A percentile compares a stretch with the other conserved stretches of the same genome.
phyloP scores from a whole-genome alignment of 2,888 invertebrate genomes.

The Linyphia triangularis region DNA sequence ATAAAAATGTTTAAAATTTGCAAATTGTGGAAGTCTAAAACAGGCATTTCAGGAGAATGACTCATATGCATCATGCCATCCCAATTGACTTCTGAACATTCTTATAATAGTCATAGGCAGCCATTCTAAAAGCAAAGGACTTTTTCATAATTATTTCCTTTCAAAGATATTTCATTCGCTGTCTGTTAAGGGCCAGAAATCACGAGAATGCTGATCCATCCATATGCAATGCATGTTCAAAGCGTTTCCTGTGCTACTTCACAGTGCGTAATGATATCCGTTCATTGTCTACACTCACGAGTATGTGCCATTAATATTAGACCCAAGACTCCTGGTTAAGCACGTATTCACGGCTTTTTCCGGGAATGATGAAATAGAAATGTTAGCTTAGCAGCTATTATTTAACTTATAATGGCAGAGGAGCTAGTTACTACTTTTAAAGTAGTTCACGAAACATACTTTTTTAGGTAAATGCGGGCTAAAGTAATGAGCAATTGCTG shows the following conservation, averaged over 20 bases:
- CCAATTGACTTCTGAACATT: not conserved
- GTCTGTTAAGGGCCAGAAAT: slow-evolving; percentile 33
- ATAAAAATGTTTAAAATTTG: not conserved
- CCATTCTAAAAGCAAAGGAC: slow-evolving; percentile 3
- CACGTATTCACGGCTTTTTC: slow-evolving; percentile 63
- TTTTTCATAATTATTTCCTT: slow-evolving; percentile 68
- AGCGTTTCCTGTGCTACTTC: slow-evolving; percentile 47
- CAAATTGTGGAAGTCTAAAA: not conserved
- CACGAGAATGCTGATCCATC: slow-evolving; percentile 30
- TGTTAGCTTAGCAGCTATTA: not conserved
- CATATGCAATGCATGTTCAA: not conserved
- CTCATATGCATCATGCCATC: not conserved
- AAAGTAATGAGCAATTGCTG: too few species aligned
- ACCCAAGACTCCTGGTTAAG: slow-evolving; percentile 41
- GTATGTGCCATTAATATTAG: slow-evolving; percentile 63
- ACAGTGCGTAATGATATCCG: slow-evolving; percentile 62
- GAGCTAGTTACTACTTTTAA: too few species aligned
- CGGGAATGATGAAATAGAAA: slow-evolving; percentile 36
- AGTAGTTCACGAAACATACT: too few species aligned
- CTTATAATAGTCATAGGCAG: not conserved
- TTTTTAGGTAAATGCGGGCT: too few species aligned
- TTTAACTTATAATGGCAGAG: too few species aligned
- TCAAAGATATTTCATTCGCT: slow-evolving; percentile 24
- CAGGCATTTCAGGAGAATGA: not conserved
- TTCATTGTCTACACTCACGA: slow-evolving; percentile 57